These are phyloP conservation scores for Sesia bembeciformis DNA, from an alignment of 2,888 invertebrate species.

Conservation along the genomic window DNA sequence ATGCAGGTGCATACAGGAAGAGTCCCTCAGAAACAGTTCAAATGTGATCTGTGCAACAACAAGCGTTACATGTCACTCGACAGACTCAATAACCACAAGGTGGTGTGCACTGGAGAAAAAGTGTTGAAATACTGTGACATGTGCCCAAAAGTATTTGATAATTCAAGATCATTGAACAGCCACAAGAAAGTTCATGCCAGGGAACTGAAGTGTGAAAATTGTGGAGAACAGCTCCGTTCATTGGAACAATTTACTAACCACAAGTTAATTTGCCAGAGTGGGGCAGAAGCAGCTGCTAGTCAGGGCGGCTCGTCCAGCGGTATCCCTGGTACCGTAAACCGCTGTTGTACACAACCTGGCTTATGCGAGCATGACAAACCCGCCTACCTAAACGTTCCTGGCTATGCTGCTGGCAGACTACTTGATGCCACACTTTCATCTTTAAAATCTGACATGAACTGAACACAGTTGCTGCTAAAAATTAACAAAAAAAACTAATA, in stretches of 20 bases:
- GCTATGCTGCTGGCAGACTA: conserved; percentile 59
- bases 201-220: conserved; percentile 67
- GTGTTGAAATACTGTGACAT: conserved; percentile 70
- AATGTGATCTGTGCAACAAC: conserved; percentile 70
- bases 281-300: conserved; percentile 41
- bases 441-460: conserved; percentile 67
- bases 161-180: conserved; percentile 69
- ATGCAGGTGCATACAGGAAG: conserved; percentile 73
- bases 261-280: conserved; percentile 61
- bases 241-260: conserved; percentile 69
- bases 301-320: conserved; percentile 22
- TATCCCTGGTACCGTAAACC: conserved; percentile 28
- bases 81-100: conserved; percentile 68
- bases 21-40: conserved; percentile 70
- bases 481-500: conserved; percentile 6
- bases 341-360: conserved; percentile 66
- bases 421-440: conserved; percentile 65
- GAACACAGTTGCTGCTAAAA: conserved; percentile 29
- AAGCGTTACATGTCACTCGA: conserved; percentile 71
- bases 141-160: conserved; percentile 72
- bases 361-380: conserved; percentile 71
- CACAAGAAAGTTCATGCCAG: conserved; percentile 72
- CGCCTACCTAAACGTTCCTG: conserved; percentile 68
- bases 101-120: conserved; percentile 69
- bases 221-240: conserved; percentile 68